Base-by-base conservation (phyloP, 1,140 invertebrate genomes). In the Ridgeia piscesae region DNA sequence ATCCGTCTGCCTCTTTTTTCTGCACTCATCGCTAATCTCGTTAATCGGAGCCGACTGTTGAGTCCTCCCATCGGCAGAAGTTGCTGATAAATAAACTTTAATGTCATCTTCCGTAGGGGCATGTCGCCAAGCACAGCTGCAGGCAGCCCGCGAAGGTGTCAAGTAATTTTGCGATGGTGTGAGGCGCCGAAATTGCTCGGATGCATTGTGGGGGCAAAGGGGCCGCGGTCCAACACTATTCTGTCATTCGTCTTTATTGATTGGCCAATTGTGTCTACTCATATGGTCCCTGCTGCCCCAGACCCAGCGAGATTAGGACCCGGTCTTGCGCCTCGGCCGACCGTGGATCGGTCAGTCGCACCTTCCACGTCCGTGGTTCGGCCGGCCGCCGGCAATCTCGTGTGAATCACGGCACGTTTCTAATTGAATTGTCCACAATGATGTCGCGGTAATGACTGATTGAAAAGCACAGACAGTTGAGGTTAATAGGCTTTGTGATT, bases 101-200 rank as follows among this genome's bases (percentile, higher is more conserved):
- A 77, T 77, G 58, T 77, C 8, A 77, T 77, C 27, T 77, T 77
- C 8, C 58, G 2, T 77, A 77, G 58, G 58, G 58, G 58, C 11
- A 77, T 77, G 58, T 21, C 27, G 17, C 58, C 58, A 77, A 77
- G 58, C 89, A 90, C 89, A 90, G 89, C 33, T 90, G 89, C 89
- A 35, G 9, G 1, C 31, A 34, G 34, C 21, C 89, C 11, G 89
- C 1, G 1, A 33, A 90, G 89, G 89, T 90, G 89, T 35, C 89
- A 90, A 90, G 89, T 90, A 90, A 90, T 90, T 90, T 90, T 90
- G 89, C 89, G 89, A 90, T 90, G 34, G 89, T 90, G 89, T 90
- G 34, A 35, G 9, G 34, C 89, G n/a, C 33, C 34, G 89, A 90
- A 90, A 90, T 90, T 34, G 35, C 89, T 90, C 89, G n/a, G 35